Base-by-base conservation (phyloP, 35 echinoderm and acorn worm genomes). In the Chiridota heheva region DNA sequence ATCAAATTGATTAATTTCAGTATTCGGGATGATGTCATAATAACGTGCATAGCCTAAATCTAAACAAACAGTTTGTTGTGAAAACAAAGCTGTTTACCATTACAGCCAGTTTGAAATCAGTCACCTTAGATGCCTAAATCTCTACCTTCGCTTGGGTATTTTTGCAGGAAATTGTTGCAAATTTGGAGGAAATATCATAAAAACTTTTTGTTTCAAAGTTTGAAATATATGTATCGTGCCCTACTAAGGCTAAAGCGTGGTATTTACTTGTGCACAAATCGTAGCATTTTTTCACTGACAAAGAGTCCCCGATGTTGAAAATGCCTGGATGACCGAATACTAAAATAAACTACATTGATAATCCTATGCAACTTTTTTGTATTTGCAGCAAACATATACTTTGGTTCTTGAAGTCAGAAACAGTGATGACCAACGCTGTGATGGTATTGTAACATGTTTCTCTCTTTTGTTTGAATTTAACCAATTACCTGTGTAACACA, bases 311-410 rank as follows among this genome's bases (percentile, higher is more conserved):
- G 1, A 55, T 17, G 24, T 15, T 55, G 49, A 55, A 55, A 25
- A 15, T 17, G 15, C 49, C 15, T 1, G 24, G 24, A 17, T 55
- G 49, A 0, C 24, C 15, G 24, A 55, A 25, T 55, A 1, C 49
- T 55, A 1, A 17, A 15, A 0, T 25, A 1, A 17, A 1, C 0
- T 55, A 1, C 24, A 1, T 15, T 70, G 33, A 15, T 10, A 37
- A 37, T 20, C 40, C 36, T 39, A 42, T 39, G 28, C 2, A 55
- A 38, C 8, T 86, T 33, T 44, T 24, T 63, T 77, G 38, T 20
- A 18, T 66, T 49, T 81, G 17, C 76, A 91, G 89, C 80, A 80
- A 86, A 91, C 89, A 75, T 91, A 86, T 49, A 86, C 89, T 40
- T 57, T 91, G 42, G 81, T 91, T 29, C 48, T 91, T 29, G 83